Base-by-base conservation (phyloP, 2,113 vertebrate genomes). In the Chionodraco myersi region DNA sequence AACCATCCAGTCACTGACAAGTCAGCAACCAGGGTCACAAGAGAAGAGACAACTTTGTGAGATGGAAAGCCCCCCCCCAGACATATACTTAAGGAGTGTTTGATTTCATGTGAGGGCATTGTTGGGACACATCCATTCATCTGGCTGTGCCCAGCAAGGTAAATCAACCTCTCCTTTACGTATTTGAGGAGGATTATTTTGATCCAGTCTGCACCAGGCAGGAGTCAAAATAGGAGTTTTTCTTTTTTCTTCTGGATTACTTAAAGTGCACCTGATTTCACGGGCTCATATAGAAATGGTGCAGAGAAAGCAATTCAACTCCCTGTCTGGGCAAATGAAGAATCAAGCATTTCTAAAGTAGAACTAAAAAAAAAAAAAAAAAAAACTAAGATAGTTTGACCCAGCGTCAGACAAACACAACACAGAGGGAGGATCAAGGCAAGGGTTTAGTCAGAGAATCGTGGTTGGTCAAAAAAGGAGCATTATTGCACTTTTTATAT, bases 121-220 rank as follows among this genome's bases (percentile, higher is more conserved):
- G 63, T n/a, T 58, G 69, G 62, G 78, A 74, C 53, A 30, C 51
- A 68, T 34, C 72, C 41, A 30, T 45, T 79, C 47, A 36, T 62
- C 52, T 72, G 53, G 23, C 61, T 62, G 60, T 77, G 79, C 86
- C 79, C 82, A 84, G 75, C 74, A 80, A 61, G 51, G 73, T 83
- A 85, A 92, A 94, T 90, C 91, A 92, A 91, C 65, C 78, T 76
- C 85, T 81, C 89, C 89, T 89, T 90, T 49, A 80, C 53, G 91
- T 92, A 91, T 93, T 94, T 93, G 86, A 88, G 79, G 75, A 91
- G 67, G 84, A 83, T 71, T 89, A 91, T 94, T 93, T 93, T 92
- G 91, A 92, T 91, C 89, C 91, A 85, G 90, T 89, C 86, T 84
- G 74, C 80, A 45, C 66, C 85, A 93, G 90, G 79, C 89, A 81